A percentile compares a stretch with the other conserved stretches of the same genome.
Conservation (phyloP, 2,888 invertebrate species). For the Orgyia antiqua region DNA sequence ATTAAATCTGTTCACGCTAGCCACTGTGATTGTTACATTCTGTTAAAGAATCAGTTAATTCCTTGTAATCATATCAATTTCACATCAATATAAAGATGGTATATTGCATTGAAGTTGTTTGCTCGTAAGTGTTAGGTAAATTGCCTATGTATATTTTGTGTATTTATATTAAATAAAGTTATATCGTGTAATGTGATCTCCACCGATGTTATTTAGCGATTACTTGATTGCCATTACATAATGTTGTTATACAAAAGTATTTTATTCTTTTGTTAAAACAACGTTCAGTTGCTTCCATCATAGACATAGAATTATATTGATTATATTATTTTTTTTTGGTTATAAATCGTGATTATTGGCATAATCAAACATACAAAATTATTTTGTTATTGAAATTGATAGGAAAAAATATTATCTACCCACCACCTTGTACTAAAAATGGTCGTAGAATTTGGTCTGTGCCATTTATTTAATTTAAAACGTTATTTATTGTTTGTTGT, state of each 20-base stretch:
- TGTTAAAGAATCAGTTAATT: conserved; percentile 68
- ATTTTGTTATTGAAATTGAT: conserved; percentile 56
- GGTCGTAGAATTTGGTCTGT: conserved; percentile 67
- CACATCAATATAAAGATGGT: conserved; percentile 65
- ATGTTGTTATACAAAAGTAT: conserved; percentile 62
- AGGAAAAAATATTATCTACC: conserved; percentile 35
- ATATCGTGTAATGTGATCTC: conserved; percentile 76
- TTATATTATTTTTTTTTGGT: conserved; percentile 39
- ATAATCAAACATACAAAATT: conserved; percentile 48
- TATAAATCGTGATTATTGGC: conserved; percentile 56
- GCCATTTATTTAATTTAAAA: conserved; percentile 73
- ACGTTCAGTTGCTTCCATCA: conserved; percentile 70
- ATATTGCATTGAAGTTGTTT: conserved; percentile 73
- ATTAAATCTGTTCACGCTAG: too few relatives aligned
- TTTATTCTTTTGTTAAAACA: conserved; percentile 48
- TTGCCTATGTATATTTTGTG: conserved; percentile 74
- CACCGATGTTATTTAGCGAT: conserved; percentile 77
- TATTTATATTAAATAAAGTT: conserved; percentile 73
- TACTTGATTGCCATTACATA: conserved; percentile 75
- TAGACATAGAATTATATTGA: conserved; percentile 55
- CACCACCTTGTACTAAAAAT: conserved; percentile 65
- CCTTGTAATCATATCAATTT: conserved; percentile 65
- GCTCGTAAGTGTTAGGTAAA: conserved; percentile 59
- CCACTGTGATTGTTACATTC: too few relatives aligned
- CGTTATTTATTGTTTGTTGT: conserved; percentile 63